Percentiles rank a stretch among this genome's conserved stretches.
These are phyloP conservation scores for Pituophis catenifer DNA, from an alignment of 2,113 vertebrate genomes.

Conservation along the genomic window DNA sequence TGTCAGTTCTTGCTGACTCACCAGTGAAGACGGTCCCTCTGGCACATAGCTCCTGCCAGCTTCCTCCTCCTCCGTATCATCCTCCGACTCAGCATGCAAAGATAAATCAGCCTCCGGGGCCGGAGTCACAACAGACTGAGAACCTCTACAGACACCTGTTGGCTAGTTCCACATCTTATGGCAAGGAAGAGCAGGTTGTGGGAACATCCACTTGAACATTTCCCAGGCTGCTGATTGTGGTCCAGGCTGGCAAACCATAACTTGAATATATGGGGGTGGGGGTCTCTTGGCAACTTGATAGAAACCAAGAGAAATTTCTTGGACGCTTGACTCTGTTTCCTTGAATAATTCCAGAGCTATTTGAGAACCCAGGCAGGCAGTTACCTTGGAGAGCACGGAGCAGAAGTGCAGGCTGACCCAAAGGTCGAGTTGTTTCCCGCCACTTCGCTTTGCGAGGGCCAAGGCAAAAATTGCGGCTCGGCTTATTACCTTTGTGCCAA, in stretches of 20 bases:
- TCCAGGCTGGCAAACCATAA: not conserved
- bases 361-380: not conserved
- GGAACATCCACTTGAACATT: not conserved
- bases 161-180: not conserved
- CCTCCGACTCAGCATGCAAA: too few relatives aligned
- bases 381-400: not conserved
- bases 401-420: conserved; percentile 1
- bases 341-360: accelerated
- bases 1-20: too few relatives aligned
- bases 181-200: not conserved
- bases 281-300: not conserved
- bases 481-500: not conserved
- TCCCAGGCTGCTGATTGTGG: not conserved
- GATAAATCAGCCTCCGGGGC: too few relatives aligned
- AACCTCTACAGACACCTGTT: too few relatives aligned
- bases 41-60: too few relatives aligned
- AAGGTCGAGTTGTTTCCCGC: conserved; percentile 4
- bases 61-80: too few relatives aligned
- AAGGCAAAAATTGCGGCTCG: not conserved
- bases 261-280: not conserved
- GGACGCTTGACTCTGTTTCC: not conserved
- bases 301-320: not conserved
- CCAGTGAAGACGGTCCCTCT: too few relatives aligned
- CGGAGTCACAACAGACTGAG: too few relatives aligned
- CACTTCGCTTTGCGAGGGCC: not conserved